Conservation (phyloP, 1,140 invertebrate species). For the Zaprionus capensis region DNA sequence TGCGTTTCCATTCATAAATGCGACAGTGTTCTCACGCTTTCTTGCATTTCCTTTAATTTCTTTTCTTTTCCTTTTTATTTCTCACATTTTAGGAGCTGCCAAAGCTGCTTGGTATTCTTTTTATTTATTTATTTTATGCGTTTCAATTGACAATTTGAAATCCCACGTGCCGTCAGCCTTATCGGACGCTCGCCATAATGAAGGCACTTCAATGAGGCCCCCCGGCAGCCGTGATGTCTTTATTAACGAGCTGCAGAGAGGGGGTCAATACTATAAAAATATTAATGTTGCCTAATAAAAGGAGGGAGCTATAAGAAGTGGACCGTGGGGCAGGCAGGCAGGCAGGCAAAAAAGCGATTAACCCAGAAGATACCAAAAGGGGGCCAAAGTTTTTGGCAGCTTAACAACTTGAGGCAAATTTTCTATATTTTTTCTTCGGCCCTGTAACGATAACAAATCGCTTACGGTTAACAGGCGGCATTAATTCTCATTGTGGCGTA, state of each 20-base stretch:
- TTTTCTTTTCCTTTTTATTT: slow-evolving; percentile 1
- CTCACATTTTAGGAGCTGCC: not conserved
- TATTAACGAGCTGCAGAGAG: slow-evolving; percentile 60
- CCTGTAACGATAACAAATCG: slow-evolving; percentile 75
- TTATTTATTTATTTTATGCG: slow-evolving; percentile 22
- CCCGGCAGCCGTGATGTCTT: slow-evolving; percentile 58
- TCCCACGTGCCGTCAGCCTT: slow-evolving; percentile 1
- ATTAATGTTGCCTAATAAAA: slow-evolving; percentile 73
- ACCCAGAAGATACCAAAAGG: slow-evolving; percentile 52
- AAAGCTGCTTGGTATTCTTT: not conserved
- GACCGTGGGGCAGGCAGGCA: not conserved
- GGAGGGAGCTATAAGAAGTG: slow-evolving; percentile 28
- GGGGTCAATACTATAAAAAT: slow-evolving; percentile 68
- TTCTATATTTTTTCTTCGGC: slow-evolving; percentile 42
- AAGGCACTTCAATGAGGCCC: slow-evolving; percentile 27
- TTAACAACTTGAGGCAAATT: slow-evolving; percentile 51
- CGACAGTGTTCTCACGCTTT: not conserved
- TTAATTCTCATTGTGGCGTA: slow-evolving; percentile 72
- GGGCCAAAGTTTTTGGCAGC: slow-evolving; percentile 53
- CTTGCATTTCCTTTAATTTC: not conserved
- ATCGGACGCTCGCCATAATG: slow-evolving; percentile 12
- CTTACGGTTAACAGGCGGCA: slow-evolving; percentile 72
- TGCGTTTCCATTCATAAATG: not conserved
- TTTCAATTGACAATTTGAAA: slow-evolving; percentile 27
- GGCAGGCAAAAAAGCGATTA: slow-evolving; percentile 76